phyloP scores from a whole-genome alignment of 2,888 invertebrate genomes.

The Rotaria sp. region DNA sequence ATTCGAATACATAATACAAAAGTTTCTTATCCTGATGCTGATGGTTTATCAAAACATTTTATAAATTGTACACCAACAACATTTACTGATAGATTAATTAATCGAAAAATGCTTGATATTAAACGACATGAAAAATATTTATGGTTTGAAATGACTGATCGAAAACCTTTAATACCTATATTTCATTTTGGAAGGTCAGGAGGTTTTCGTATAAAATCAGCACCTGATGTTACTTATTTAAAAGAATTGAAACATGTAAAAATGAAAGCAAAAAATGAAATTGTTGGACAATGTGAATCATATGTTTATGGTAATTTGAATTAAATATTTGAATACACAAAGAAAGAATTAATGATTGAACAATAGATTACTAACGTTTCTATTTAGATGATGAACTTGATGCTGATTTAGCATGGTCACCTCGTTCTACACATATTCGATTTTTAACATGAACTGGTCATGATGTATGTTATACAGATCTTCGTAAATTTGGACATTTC shows the following conservation, averaged over 20 bases:
- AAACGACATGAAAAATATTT: slow-evolving; percentile 26
- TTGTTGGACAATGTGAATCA: slow-evolving; percentile 8
- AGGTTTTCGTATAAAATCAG: slow-evolving; percentile 8
- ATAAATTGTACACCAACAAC: background rate
- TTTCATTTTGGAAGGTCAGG: slow-evolving; percentile 28
- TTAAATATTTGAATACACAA: background rate
- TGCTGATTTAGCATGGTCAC: background rate
- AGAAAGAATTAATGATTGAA: too few species aligned
- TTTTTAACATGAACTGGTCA: background rate
- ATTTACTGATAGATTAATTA: background rate
- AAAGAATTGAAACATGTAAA: background rate
- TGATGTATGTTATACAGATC: slow-evolving; percentile 4
- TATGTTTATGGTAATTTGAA: background rate
- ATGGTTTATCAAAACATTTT: background rate
- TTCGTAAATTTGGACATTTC: slow-evolving; percentile 15
- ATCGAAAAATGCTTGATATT: background rate
- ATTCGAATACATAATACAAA: background rate
- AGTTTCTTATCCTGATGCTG: slow-evolving; percentile 11
- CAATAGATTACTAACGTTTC: too few species aligned
- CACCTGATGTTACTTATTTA: background rate
- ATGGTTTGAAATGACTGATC: slow-evolving; percentile 23
- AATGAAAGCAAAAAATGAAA: slow-evolving; percentile 21
- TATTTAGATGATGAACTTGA: background rate
- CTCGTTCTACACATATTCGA: slow-evolving; percentile 21
- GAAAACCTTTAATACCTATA: background rate